Conservation (phyloP, 2,113 vertebrate genomes). For the Psettodes erumei region DNA sequence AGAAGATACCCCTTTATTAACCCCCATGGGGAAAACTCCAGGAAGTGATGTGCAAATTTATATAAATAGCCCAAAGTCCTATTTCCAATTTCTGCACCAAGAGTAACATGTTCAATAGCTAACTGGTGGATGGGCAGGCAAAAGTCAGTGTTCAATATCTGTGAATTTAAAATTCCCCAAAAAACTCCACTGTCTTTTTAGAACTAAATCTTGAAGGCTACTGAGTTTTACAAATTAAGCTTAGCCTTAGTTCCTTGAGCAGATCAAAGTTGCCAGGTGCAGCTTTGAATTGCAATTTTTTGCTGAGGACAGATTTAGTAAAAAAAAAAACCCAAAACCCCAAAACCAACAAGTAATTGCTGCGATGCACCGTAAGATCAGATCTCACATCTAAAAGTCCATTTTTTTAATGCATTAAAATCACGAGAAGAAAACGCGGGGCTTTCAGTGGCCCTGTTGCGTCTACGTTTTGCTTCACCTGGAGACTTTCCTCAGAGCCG, state of each 20-base stretch:
- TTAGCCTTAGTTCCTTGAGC: too few relatives aligned
- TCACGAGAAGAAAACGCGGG: neutral
- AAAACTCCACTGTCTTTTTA: neutral
- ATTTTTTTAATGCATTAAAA: neutral
- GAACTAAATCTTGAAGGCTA: neutral
- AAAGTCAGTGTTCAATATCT: neutral
- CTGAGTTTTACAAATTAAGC: neutral
- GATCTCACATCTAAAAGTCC: neutral
- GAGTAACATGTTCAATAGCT: too few relatives aligned
- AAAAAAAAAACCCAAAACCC: too few relatives aligned
- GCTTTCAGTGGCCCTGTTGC: neutral
- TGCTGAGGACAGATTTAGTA: too few relatives aligned
- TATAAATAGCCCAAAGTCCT: too few relatives aligned
- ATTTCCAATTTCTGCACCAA: too few relatives aligned
- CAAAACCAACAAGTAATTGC: too few relatives aligned
- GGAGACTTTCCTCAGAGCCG: conserved; percentile 14
- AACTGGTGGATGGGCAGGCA: too few relatives aligned
- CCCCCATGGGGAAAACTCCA: too few relatives aligned
- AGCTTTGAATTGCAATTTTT: neutral
- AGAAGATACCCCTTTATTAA: too few relatives aligned
- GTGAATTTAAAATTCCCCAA: too few relatives aligned
- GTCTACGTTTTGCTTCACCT: conserved; percentile 20
- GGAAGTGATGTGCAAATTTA: too few relatives aligned
- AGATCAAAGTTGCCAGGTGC: neutral
- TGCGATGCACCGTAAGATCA: neutral